phyloP scores from a whole-genome alignment of 2,113 vertebrate species.

The Castor canadensis region DNA sequence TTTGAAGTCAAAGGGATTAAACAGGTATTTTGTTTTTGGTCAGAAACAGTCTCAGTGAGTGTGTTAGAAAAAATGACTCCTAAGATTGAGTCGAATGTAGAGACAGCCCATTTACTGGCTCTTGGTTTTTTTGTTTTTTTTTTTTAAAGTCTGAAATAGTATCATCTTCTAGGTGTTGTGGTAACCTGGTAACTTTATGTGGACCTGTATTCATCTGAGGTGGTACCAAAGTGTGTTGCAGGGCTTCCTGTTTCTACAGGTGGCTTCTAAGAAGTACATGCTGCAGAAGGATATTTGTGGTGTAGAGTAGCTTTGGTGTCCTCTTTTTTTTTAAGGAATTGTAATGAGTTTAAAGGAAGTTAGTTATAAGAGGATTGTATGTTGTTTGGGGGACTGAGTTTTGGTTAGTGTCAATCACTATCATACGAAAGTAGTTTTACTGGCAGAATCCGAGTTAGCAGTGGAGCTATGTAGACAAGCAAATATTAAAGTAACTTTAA shows the following conservation, averaged over 20 bases:
- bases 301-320: not conserved
- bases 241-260: not conserved
- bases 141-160: not conserved
- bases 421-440: not conserved
- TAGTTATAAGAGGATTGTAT: not conserved
- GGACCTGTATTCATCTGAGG: not conserved
- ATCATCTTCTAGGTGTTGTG: not conserved
- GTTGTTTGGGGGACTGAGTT: slow-evolving; percentile 25
- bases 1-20: slow-evolving; percentile 67
- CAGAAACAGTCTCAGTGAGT: slow-evolving; percentile 65
- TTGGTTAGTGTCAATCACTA: slow-evolving; percentile 6
- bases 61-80: slow-evolving; percentile 46
- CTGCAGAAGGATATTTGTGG: not conserved
- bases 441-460: not conserved
- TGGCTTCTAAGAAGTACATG: not conserved
- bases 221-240: not conserved
- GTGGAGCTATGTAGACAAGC: not conserved
- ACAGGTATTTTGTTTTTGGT: slow-evolving; percentile 75
- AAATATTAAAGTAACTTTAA: not conserved
- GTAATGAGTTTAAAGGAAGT: slow-evolving; percentile 21
- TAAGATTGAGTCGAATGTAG: not conserved
- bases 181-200: not conserved
- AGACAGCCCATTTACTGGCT: not conserved
- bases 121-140: too few relatives aligned
- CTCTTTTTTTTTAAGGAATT: not conserved